Evolutionary conservation across 2,888 invertebrate species (phyloP).

Genomic region (Drosophila greeni): DNA sequence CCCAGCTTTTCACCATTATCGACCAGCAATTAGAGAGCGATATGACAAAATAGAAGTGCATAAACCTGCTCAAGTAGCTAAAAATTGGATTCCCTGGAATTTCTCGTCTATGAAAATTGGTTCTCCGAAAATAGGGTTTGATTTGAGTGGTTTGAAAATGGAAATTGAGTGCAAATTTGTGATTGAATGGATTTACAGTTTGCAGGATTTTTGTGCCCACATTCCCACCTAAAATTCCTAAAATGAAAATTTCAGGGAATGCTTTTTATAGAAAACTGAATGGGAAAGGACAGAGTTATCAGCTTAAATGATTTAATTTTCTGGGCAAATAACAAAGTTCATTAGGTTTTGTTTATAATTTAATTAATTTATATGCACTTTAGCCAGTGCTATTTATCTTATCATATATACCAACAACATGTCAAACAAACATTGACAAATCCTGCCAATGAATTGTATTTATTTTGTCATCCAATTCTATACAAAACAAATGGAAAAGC

Average conservation of each 20-base stretch:
- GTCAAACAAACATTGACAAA: neutral
- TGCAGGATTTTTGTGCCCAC: neutral
- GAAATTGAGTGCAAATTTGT: neutral
- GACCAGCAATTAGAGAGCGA: constrained; percentile 60
- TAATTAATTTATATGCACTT: too few relatives aligned
- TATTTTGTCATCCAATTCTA: constrained; percentile 6
- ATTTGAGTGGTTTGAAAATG: constrained; percentile 16
- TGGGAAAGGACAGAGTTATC: neutral
- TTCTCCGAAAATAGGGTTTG: constrained; percentile 9
- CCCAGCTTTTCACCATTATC: constrained; percentile 32
- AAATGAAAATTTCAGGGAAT: neutral
- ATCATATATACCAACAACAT: neutral
- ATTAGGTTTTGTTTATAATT: neutral
- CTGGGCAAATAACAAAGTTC: neutral
- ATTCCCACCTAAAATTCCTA: neutral
- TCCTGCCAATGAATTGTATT: neutral
- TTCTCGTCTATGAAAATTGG: constrained; percentile 21
- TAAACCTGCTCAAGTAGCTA: constrained; percentile 61
- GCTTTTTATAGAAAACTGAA: neutral
- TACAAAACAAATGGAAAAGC: neutral
- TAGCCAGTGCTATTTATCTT: neutral
- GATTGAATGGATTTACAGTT: constrained; percentile 16
- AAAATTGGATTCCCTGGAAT: constrained; percentile 33
- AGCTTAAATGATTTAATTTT: neutral
- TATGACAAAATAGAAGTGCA: constrained; percentile 50